Evolutionary conservation across 2,797 vertebrate species (phyloP), one percentile per base, ranked within the genome.

Genomic region (Tolypeutes matacus): DNA sequence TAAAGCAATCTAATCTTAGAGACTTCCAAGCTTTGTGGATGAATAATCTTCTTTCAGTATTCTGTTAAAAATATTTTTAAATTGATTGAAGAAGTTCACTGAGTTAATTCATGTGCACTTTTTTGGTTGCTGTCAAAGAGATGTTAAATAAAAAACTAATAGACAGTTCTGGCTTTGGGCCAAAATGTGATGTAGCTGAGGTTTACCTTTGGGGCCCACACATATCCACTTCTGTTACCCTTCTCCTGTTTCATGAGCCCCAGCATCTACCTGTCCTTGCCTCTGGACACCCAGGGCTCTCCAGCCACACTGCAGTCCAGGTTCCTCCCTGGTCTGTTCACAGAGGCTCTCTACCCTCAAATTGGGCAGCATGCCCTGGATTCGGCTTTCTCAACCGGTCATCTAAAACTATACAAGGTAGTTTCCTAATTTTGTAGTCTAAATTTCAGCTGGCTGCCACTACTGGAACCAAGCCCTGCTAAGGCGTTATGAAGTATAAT

Each of bases 141-240:
- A 25, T 46, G n/a, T 76, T 72, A 93, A 93, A 84, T 81, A 95
- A 75, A 92, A 60, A 36, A 82, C n/a, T 31, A 49, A 3, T 56
- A 46, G 72, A 6, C 31, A 29, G 25, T 34, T n/a, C 39, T 91
- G 53, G 51, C 36, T 73, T 49, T 65, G 25, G 7, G 53, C 5
- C 77, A 27, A 46, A 76, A 39, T 76, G 7, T 8, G 1, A 29
- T 36, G 27, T 78, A 53, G 18, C 29, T 51, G 36, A 56, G 25
- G 34, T 49, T 78, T 85, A 67, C 78, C 49, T 51, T 29, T 67
- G 27, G 60, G 20, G 4, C 18, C 3, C 49, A 73, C 14, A 46
- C 9, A n/a, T 8, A 21, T 58, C 10, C 7, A 7, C 27, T 80
- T 64, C 46, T 70, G 0, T 53, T 34, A 18, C 7, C 42, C 12